These are phyloP conservation scores for Tetragonula clypearis DNA, from an alignment of 1,140 invertebrate species.

Conservation along the genomic window DNA sequence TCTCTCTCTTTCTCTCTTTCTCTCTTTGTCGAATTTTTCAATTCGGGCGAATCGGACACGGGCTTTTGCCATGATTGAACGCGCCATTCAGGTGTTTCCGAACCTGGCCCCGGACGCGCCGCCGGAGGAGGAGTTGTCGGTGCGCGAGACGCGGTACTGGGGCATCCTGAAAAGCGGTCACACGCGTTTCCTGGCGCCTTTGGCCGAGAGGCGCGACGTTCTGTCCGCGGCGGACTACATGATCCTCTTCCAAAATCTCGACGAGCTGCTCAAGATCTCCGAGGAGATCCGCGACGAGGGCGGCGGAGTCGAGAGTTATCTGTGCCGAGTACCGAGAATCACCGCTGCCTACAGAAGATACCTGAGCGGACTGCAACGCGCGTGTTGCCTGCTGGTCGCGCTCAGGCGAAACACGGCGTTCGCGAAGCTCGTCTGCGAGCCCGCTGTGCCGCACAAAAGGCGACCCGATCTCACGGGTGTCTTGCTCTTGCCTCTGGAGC, in stretches of 20 bases:
- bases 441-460: slow-evolving; percentile 87
- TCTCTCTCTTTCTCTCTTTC: background rate
- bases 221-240: slow-evolving; percentile 88
- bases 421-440: slow-evolving; percentile 88
- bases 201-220: slow-evolving; percentile 88
- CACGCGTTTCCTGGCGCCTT: slow-evolving; percentile 87
- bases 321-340: slow-evolving; percentile 87
- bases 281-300: slow-evolving; percentile 91
- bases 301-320: slow-evolving; percentile 88
- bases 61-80: slow-evolving; percentile 1
- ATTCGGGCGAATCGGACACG: background rate
- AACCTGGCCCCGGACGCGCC: slow-evolving; percentile 81
- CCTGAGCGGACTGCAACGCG: slow-evolving; percentile 90
- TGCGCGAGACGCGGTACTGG: slow-evolving; percentile 88
- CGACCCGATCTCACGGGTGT: slow-evolving; percentile 91
- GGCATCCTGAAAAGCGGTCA: slow-evolving; percentile 88
- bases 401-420: slow-evolving; percentile 84
- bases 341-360: slow-evolving; percentile 90
- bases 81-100: slow-evolving; percentile 74
- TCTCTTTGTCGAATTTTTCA: too few relatives aligned
- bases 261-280: slow-evolving; percentile 89
- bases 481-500: slow-evolving; percentile 90
- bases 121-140: slow-evolving; percentile 84
- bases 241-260: slow-evolving; percentile 91
- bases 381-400: slow-evolving; percentile 89